These are phyloP conservation scores for Lasioglossum villosulum DNA, from an alignment of 2,888 invertebrate species.

Conservation along the genomic window DNA sequence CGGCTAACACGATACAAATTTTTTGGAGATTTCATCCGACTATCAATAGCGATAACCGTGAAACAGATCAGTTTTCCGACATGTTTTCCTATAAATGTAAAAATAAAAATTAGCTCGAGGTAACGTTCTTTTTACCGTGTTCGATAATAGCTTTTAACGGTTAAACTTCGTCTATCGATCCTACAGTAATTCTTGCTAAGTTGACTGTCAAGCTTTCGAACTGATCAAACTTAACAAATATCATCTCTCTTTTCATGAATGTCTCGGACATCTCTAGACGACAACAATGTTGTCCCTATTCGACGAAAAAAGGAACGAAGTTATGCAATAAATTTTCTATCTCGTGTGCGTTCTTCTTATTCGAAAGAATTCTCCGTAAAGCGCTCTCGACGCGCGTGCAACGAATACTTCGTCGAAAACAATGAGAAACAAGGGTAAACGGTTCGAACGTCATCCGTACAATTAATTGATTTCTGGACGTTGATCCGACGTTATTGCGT, in stretches of 20 bases:
- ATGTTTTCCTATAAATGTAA: background rate
- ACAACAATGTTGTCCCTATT: background rate
- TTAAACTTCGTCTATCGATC: background rate
- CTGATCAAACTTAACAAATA: background rate
- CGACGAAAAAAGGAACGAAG: background rate
- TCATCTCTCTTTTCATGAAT: background rate
- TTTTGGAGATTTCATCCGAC: background rate
- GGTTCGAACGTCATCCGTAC: background rate
- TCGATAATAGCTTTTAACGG: background rate
- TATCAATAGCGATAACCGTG: background rate
- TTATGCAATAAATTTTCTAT: background rate
- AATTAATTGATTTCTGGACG: background rate
- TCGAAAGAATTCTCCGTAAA: background rate
- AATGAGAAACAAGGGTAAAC: slow-evolving; percentile 10
- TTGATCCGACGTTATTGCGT: background rate
- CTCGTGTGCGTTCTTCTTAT: background rate
- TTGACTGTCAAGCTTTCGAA: background rate
- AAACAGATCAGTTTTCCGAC: background rate
- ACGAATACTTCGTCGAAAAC: background rate
- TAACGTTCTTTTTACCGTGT: background rate
- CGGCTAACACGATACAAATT: background rate
- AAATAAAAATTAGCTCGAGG: background rate
- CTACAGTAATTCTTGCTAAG: background rate
- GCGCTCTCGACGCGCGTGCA: background rate
- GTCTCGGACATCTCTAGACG: background rate